Conservation (phyloP, 2,888 invertebrate species). For the Drosophila longiperda region DNA sequence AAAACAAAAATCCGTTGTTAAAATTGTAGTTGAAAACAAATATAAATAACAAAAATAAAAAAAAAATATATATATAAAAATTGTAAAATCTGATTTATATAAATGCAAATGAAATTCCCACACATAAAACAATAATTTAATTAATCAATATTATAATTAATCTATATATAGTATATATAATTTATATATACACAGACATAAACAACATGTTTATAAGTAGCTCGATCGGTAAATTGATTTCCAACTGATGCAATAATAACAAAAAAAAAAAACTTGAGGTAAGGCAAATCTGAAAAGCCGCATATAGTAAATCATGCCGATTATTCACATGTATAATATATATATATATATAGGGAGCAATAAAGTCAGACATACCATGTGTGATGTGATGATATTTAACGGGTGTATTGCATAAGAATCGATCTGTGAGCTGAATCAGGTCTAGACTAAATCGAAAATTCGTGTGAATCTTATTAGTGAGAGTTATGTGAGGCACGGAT, state of each 20-base stretch:
- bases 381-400: constrained; percentile 26
- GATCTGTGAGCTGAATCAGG: background rate
- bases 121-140: background rate
- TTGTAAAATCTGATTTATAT: background rate
- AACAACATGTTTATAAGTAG: constrained; percentile 52
- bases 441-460: constrained; percentile 19
- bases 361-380: constrained; percentile 27
- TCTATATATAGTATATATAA: background rate
- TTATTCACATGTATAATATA: background rate
- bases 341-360: constrained; percentile 10
- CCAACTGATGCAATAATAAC: constrained; percentile 62
- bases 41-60: background rate
- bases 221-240: constrained; percentile 42
- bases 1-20: constrained; percentile 9
- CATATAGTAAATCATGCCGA: background rate
- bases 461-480: constrained; percentile 35
- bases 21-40: background rate
- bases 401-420: constrained; percentile 49
- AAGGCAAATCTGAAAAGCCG: constrained; percentile 58
- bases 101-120: background rate
- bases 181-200: constrained; percentile 33
- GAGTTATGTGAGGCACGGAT: constrained; percentile 47
- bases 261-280: constrained; percentile 39
- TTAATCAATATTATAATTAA: no score
- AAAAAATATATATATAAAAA: no score